Evolutionary conservation across 2,797 vertebrate species (phyloP).

Genomic region (Holocentrus rufus): DNA sequence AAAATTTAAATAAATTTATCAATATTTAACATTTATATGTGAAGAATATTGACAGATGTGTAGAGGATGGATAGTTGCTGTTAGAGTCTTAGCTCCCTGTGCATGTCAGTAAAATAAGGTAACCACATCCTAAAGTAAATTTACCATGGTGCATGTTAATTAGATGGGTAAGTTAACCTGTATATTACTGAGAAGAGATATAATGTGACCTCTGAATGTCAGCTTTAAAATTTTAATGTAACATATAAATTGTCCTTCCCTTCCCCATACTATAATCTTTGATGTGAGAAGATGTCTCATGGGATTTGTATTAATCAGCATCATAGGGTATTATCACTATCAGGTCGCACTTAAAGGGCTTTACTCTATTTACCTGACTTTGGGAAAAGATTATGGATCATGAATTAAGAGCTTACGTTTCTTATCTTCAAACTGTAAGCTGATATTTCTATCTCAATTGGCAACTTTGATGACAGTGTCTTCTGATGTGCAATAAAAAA

Average conservation of each 20-base stretch:
- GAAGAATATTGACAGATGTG: not conserved
- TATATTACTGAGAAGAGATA: constrained; percentile 42
- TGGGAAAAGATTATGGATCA: constrained; percentile 49
- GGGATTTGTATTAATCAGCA: constrained; percentile 37
- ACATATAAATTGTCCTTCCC: constrained; percentile 18
- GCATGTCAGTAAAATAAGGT: too few species aligned
- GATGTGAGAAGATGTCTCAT: not conserved
- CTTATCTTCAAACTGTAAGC: constrained; percentile 35
- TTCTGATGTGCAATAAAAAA: not conserved
- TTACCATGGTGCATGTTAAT: constrained; percentile 26
- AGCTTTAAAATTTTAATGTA: constrained; percentile 46
- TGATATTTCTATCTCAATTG: constrained; percentile 24
- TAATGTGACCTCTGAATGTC: constrained; percentile 50
- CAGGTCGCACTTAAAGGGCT: constrained; percentile 47
- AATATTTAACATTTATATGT: not conserved
- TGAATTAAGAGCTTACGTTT: constrained; percentile 35
- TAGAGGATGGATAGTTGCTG: too few species aligned
- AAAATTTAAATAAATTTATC: not conserved
- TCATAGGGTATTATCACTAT: constrained; percentile 37
- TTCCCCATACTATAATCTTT: not conserved
- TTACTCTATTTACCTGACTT: constrained; percentile 56
- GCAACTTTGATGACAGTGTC: not conserved
- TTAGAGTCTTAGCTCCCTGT: not conserved
- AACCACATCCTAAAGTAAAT: constrained; percentile 16
- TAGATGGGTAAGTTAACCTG: constrained; percentile 35